Base-by-base conservation (phyloP, 64 coral and sea anemone species). In the Pocillopora damicornis region DNA sequence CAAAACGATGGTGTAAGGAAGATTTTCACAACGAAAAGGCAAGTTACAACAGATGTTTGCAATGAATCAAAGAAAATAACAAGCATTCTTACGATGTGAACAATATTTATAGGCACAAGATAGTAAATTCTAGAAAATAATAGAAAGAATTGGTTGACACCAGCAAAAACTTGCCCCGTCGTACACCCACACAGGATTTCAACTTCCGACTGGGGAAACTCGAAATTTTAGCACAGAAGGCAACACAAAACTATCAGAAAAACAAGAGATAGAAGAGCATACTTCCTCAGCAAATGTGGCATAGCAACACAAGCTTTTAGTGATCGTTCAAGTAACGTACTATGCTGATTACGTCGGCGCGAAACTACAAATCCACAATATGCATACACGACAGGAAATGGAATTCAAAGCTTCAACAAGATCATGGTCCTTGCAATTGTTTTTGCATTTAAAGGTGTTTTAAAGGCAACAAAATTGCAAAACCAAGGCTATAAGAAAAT, bases 341-440 rank as follows among this genome's bases (percentile, higher is more conserved):
- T 72, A 73, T 51, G 38, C 22, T 23, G 63, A 85, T 72, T 85
- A 72, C 81, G 81, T 85, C 62, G 64, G 61, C 37, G 65, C 81
- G 5, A 57, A 84, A 85, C 65, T 51, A 85, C 81, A 85, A 83
- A 83, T 64, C 62, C 80, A 68, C 63, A 58, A 25, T 69, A 25
- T 71, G 58, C n/a, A 26, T 35, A 62, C 81, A 23, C 16, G 81
- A 85, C 81, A 85, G 81, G 81, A 85, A 85, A 85, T 85, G 65
- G 65, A 84, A 85, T 85, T 85, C 37, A 22, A 38, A 85, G 81
- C 64, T 22, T 73, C 81, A 68, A 15, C 63, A 57, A 71, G 64
- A 72, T 85, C 81, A 16, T 18, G 15, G 65, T 65, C 25, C 64
- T 72, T 58, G 81, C 65, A 85, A 73, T 25, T 63, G 45, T 83